Percentiles rank a stretch among this genome's conserved stretches.
Conservation (phyloP, 1,140 invertebrate species). For the Nebria ingens region DNA sequence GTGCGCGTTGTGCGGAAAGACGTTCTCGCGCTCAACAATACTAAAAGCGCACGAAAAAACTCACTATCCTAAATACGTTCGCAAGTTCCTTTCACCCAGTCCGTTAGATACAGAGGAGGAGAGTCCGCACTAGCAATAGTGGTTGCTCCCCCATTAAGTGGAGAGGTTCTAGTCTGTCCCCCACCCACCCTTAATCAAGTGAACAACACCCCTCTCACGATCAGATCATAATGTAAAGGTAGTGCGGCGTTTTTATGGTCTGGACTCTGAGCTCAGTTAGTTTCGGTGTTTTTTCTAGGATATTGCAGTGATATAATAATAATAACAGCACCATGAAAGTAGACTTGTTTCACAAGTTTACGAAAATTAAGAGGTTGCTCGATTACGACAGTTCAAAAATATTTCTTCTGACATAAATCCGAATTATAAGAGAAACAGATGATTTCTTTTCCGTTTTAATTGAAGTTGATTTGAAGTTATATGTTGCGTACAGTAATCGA, state of each 20-base stretch:
- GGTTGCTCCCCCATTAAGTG: not conserved
- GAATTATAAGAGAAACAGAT: not conserved
- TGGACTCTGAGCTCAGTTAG: not conserved
- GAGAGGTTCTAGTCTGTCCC: not conserved
- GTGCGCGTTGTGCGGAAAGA: slow-evolving; percentile 79
- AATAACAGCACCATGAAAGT: not conserved
- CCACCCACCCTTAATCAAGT: slow-evolving; percentile 1
- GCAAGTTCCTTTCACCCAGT: slow-evolving; percentile 75
- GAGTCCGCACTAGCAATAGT: slow-evolving; percentile 47
- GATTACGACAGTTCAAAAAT: not conserved
- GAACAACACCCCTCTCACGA: not conserved
- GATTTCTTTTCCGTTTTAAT: too few species aligned
- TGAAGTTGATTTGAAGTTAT: too few species aligned
- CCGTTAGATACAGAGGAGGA: slow-evolving; percentile 71
- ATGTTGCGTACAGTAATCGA: not conserved
- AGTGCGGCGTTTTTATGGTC: too few species aligned
- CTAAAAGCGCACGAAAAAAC: slow-evolving; percentile 86
- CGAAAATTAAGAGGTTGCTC: not conserved
- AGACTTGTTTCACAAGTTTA: not conserved
- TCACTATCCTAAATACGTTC: slow-evolving; percentile 79
- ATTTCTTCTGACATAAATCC: not conserved
- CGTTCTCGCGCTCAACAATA: slow-evolving; percentile 79
- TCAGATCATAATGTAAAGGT: too few species aligned
- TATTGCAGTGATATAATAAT: not conserved
- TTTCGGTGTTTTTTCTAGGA: not conserved